These are phyloP conservation scores for Lindbergichthys nudifrons DNA, from an alignment of 2,797 vertebrate species.

Conservation along the genomic window DNA sequence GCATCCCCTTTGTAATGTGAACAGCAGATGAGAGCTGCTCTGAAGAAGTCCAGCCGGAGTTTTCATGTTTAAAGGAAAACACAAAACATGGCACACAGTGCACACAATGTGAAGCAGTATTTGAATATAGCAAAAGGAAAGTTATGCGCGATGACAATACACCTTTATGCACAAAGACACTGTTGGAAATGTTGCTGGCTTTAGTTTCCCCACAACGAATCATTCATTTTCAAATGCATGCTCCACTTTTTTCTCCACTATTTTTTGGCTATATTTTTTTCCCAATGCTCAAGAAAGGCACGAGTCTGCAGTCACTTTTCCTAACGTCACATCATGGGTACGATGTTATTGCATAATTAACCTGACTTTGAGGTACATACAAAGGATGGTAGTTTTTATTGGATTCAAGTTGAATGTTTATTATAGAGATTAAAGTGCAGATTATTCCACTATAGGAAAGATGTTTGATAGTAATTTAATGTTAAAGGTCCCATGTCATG, in stretches of 20 bases:
- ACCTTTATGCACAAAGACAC: not conserved
- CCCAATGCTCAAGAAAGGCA: not conserved
- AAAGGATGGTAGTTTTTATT: too few species aligned
- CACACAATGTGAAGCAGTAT: constrained; percentile 14
- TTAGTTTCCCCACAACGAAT: not conserved
- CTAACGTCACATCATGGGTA: not conserved
- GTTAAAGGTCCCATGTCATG: too few species aligned
- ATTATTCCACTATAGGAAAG: not conserved
- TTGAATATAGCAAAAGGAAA: not conserved
- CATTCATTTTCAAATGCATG: not conserved
- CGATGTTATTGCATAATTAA: not conserved
- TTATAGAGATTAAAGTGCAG: not conserved
- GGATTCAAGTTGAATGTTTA: not conserved
- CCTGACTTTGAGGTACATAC: not conserved
- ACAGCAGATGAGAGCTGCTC: constrained; percentile 51
- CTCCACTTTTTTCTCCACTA: not conserved
- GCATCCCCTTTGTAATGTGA: constrained; percentile 71
- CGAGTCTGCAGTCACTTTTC: not conserved
- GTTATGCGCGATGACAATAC: not conserved
- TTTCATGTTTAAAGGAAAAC: constrained; percentile 53
- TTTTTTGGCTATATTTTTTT: not conserved
- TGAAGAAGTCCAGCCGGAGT: constrained; percentile 42
- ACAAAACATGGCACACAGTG: constrained; percentile 26
- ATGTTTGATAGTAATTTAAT: not conserved
- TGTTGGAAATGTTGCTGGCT: not conserved